Evolutionary conservation across 2,888 invertebrate species (phyloP).

Genomic region (Fabriciana adippe): DNA sequence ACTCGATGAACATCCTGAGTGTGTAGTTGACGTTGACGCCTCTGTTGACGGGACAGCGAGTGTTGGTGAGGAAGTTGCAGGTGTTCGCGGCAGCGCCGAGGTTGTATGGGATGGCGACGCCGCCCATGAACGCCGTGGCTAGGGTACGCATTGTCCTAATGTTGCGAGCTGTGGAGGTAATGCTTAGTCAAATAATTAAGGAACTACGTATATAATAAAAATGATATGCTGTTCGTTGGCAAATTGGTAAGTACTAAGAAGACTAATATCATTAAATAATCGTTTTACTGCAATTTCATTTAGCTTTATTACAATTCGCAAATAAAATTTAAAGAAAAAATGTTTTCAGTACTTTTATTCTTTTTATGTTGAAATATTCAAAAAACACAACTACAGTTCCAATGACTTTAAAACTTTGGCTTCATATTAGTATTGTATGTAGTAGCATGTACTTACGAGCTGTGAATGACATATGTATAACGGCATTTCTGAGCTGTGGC

Average conservation of each 20-base stretch:
- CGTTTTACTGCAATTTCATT: not conserved
- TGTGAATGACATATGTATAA: constrained; percentile 42
- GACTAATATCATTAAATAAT: not conserved
- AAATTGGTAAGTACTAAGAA: too few relatives aligned
- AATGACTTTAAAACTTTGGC: too few relatives aligned
- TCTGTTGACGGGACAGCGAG: constrained; percentile 52
- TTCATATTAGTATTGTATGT: not conserved
- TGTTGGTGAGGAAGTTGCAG: constrained; percentile 56
- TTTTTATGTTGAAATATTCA: too few relatives aligned
- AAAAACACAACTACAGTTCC: too few relatives aligned
- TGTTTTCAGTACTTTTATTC: too few relatives aligned
- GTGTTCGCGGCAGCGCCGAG: constrained; percentile 45
- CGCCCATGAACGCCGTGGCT: too few relatives aligned
- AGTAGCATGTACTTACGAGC: constrained; percentile 41
- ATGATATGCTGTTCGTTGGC: too few relatives aligned
- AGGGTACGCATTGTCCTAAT: too few relatives aligned
- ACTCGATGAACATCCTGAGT: constrained; percentile 51
- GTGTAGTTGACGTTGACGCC: constrained; percentile 50
- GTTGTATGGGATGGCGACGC: constrained; percentile 36
- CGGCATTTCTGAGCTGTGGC: constrained; percentile 42
- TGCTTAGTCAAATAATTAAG: too few relatives aligned
- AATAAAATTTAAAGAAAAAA: too few relatives aligned
- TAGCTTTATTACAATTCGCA: not conserved
- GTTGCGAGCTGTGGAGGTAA: too few relatives aligned
- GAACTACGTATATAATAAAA: too few relatives aligned